Conservation (phyloP, 2,888 invertebrate genomes). For the Clivina fossor region DNA sequence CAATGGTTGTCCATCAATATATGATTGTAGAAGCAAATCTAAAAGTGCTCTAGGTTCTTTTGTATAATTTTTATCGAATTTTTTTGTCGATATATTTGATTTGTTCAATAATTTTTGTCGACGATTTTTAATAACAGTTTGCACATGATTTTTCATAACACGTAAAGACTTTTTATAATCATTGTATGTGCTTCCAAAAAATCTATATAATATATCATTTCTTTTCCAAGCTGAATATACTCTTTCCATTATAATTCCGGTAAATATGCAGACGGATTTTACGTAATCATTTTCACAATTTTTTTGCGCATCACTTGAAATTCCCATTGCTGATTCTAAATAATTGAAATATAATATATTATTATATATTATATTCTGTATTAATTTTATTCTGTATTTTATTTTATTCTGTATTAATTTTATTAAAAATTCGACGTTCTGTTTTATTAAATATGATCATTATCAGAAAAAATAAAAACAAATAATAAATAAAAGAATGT, state of each 20-base stretch:
- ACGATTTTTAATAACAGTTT: not conserved
- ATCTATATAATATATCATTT: slow-evolving; percentile 2
- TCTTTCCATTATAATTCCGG: not conserved
- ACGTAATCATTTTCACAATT: not conserved
- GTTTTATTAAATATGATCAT: too few species aligned
- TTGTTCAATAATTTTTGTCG: not conserved
- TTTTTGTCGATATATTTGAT: not conserved
- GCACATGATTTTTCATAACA: not conserved
- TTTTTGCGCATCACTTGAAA: not conserved
- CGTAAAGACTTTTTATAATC: not conserved
- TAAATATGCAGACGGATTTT: not conserved
- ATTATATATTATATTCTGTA: too few species aligned
- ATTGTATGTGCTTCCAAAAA: slow-evolving; percentile 1
- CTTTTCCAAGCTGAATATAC: not conserved
- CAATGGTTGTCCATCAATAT: not conserved
- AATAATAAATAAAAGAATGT: too few species aligned
- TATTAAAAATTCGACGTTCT: too few species aligned
- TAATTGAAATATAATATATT: too few species aligned
- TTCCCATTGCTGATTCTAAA: slow-evolving; percentile 3
- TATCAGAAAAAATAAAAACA: too few species aligned
- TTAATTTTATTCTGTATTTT: too few species aligned
- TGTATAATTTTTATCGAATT: too few species aligned
- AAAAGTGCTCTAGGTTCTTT: not conserved
- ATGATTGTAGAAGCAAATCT: not conserved
- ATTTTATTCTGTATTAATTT: too few species aligned